Conservation (phyloP, 2,797 vertebrate genomes). For the Onychomys leucogaster region DNA sequence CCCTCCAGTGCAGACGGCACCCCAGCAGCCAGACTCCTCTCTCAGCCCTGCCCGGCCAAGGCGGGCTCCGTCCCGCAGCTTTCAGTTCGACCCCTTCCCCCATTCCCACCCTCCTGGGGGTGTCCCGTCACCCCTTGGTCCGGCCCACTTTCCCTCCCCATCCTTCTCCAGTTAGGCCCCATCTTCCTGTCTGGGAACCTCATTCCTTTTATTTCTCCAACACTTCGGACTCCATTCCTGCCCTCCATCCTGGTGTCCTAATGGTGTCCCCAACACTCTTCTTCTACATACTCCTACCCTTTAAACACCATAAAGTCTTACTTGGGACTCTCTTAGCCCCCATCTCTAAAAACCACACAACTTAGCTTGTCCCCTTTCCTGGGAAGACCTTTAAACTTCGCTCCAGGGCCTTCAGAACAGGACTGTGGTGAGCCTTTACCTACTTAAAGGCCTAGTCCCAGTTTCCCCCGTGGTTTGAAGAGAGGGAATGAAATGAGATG, state of each 20-base stretch:
- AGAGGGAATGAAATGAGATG: background rate
- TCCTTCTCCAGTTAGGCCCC: background rate
- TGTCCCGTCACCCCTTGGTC: background rate
- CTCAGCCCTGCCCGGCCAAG: background rate
- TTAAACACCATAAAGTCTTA: background rate
- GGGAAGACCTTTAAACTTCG: background rate
- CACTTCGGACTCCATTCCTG: background rate
- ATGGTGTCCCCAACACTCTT: background rate
- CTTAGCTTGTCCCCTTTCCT: background rate
- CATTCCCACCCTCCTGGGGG: background rate
- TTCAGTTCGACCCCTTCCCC: background rate
- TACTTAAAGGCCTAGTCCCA: background rate
- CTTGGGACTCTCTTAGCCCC: background rate
- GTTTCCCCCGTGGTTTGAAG: background rate
- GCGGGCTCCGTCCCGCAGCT: background rate
- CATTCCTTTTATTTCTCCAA: constrained; percentile 33
- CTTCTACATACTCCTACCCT: background rate
- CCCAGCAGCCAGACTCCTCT: background rate
- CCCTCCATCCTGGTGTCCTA: background rate
- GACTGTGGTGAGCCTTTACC: background rate
- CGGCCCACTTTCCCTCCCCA: background rate
- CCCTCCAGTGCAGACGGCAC: background rate
- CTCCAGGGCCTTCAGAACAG: background rate
- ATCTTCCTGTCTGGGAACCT: background rate
- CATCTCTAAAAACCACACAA: background rate